A percentile compares a stretch with the other conserved stretches of the same genome.
Evolutionary conservation across 2,888 invertebrate genomes (phyloP).

Genomic region (Nebria salina): DNA sequence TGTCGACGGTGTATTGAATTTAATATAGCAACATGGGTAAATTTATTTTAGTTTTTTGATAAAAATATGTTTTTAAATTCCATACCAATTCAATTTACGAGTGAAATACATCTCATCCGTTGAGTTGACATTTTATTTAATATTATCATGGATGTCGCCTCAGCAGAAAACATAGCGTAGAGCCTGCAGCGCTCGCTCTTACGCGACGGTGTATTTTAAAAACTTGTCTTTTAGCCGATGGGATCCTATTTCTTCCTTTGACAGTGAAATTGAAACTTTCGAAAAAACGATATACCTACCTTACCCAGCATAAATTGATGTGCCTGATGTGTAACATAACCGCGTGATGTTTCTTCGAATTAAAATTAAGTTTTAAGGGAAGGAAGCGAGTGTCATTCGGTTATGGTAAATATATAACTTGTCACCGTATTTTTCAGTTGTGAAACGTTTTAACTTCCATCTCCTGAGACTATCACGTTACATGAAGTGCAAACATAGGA

Average conservation of each 20-base stretch:
- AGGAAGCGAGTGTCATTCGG: slow-evolving; percentile 23
- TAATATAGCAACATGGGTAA: too few relatives aligned
- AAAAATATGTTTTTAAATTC: not conserved
- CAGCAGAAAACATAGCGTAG: slow-evolving; percentile 14
- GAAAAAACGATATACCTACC: slow-evolving; percentile 4
- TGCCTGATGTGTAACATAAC: slow-evolving; percentile 31
- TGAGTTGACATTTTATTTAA: slow-evolving; percentile 46
- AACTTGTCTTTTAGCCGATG: slow-evolving; percentile 36
- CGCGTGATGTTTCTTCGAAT: slow-evolving; percentile 34
- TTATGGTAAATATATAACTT: slow-evolving; percentile 30
- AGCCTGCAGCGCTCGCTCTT: not conserved
- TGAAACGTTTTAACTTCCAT: slow-evolving; percentile 32
- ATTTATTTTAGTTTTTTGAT: not conserved
- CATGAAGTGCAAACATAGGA: slow-evolving; percentile 28
- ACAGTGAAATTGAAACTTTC: slow-evolving; percentile 31
- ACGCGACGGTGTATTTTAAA: slow-evolving; percentile 19
- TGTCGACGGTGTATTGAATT: too few relatives aligned
- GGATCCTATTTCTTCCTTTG: slow-evolving; percentile 37
- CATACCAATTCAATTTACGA: not conserved
- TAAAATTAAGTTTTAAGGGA: slow-evolving; percentile 26
- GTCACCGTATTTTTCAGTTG: slow-evolving; percentile 4
- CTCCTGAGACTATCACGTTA: slow-evolving; percentile 33
- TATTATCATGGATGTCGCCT: slow-evolving; percentile 28
- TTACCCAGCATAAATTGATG: slow-evolving; percentile 19
- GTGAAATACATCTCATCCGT: slow-evolving; percentile 7